Conservation (phyloP, 2,113 vertebrate genomes). For the Odocoileus virginianus region DNA sequence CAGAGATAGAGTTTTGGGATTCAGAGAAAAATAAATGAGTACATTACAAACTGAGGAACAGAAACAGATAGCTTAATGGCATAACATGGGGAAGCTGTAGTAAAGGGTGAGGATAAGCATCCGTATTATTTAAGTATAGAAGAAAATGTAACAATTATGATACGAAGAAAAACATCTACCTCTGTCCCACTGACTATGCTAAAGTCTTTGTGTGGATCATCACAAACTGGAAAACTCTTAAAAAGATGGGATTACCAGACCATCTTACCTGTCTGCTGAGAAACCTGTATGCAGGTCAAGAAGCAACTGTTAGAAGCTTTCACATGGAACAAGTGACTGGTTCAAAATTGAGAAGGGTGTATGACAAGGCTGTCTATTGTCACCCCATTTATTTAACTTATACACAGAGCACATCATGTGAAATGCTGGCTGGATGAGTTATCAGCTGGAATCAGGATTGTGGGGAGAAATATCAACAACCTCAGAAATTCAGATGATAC, state of each 20-base stretch:
- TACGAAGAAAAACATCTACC: neutral
- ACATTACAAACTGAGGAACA: neutral
- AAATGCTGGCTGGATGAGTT: neutral
- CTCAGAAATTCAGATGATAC: neutral
- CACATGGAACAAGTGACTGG: neutral
- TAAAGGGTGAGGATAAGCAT: neutral
- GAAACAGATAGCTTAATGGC: neutral
- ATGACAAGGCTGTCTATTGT: neutral
- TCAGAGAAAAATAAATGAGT: neutral
- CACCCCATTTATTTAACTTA: neutral
- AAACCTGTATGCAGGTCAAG: neutral
- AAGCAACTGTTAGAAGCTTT: neutral
- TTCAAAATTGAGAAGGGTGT: neutral
- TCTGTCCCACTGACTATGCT: fast-evolving
- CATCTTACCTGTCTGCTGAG: neutral
- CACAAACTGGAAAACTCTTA: neutral
- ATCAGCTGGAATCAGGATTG: neutral
- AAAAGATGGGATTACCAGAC: neutral
- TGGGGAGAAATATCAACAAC: neutral
- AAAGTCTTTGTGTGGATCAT: neutral
- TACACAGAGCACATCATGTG: neutral
- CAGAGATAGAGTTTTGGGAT: neutral
- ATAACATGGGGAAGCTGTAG: neutral
- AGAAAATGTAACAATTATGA: neutral
- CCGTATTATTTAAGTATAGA: neutral